These are phyloP conservation scores for Monarcha castaneiventris DNA, from an alignment of 2,113 vertebrate genomes.

Conservation along the genomic window DNA sequence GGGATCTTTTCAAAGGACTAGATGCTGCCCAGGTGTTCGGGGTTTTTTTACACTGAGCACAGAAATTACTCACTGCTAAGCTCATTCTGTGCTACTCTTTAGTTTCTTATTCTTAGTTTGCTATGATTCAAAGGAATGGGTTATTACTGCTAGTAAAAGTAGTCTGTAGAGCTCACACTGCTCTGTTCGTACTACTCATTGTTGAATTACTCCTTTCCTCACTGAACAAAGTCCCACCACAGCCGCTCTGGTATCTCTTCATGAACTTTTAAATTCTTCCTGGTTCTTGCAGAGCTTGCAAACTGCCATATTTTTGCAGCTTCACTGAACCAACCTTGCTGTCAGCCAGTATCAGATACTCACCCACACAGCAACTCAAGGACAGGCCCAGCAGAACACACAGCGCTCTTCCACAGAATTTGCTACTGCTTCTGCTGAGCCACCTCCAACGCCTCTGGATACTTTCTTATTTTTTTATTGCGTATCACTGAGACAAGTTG, in stretches of 20 bases:
- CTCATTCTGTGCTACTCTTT: neutral
- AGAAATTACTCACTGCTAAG: neutral
- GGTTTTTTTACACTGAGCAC: neutral
- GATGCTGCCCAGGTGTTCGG: neutral
- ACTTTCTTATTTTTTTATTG: neutral
- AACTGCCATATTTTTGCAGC: neutral
- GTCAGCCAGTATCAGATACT: neutral
- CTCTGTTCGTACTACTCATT: neutral
- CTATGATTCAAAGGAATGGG: neutral
- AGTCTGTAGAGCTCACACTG: neutral
- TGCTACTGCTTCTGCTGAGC: neutral
- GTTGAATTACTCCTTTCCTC: neutral
- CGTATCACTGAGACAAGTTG: neutral
- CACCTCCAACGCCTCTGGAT: rapidly evolving
- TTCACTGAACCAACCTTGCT: neutral
- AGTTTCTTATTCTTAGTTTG: neutral
- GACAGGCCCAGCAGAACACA: neutral
- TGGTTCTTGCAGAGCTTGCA: neutral
- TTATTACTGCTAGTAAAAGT: neutral
- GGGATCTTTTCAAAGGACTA: neutral
- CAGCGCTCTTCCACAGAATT: neutral
- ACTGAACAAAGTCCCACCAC: neutral
- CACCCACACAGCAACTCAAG: neutral
- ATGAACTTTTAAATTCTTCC: neutral
- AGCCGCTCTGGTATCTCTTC: neutral